A percentile compares a stretch with the other conserved stretches of the same genome.
These are phyloP conservation scores for Catagonus wagneri DNA, from an alignment of 2,113 vertebrate species.

Conservation along the genomic window DNA sequence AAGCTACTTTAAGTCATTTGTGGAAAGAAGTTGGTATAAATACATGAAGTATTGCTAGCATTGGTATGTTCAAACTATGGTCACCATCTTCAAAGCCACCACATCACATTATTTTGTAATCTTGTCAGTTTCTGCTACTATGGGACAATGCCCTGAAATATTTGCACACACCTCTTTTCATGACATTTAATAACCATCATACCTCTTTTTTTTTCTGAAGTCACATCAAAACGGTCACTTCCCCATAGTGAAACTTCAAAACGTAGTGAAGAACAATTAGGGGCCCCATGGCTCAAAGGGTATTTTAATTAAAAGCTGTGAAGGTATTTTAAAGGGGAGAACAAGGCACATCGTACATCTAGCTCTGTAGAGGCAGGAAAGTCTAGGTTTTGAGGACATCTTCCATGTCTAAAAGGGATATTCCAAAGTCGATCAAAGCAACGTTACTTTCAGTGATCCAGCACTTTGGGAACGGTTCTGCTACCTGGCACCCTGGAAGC, in stretches of 20 bases:
- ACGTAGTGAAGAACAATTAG: background rate
- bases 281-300: background rate
- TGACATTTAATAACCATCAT: rapidly evolving
- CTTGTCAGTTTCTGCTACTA: rapidly evolving
- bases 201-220: background rate
- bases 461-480: background rate
- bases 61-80: rapidly evolving
- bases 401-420: background rate
- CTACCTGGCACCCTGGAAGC: background rate
- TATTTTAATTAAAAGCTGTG: background rate
- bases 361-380: too few relatives aligned
- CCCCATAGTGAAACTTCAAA: slow-evolving; percentile 45
- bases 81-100: too few relatives aligned
- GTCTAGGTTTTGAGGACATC: background rate
- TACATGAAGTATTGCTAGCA: background rate
- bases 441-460: background rate
- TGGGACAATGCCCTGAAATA: background rate
- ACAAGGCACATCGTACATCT: rapidly evolving
- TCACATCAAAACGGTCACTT: background rate
- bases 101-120: rapidly evolving
- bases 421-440: background rate
- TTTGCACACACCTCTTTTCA: rapidly evolving
- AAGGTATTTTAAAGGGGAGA: background rate
- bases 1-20: background rate
- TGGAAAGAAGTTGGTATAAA: background rate